Evolutionary conservation across 2,797 vertebrate genomes (phyloP).

Genomic region (Antrozous pallidus): DNA sequence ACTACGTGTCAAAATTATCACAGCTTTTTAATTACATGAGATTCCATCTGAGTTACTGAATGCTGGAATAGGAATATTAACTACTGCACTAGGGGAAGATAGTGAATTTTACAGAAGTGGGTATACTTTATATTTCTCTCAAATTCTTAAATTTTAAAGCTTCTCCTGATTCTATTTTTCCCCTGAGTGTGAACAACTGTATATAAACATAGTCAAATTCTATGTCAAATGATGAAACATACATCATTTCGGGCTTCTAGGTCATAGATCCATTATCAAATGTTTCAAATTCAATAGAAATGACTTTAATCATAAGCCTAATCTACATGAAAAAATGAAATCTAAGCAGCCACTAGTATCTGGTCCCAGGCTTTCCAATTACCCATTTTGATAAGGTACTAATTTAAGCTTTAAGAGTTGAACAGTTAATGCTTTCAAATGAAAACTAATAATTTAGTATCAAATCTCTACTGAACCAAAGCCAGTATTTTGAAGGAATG

Average conservation of each 20-base stretch:
- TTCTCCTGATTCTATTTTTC: not conserved
- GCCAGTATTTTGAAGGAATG: not conserved
- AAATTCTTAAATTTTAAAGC: not conserved
- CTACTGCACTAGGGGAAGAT: accelerated
- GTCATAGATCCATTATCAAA: not conserved
- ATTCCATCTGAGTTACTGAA: not conserved
- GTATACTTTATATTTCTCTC: not conserved
- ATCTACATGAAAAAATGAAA: not conserved
- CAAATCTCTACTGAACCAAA: not conserved
- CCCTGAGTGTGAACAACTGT: not conserved
- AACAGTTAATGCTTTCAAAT: not conserved
- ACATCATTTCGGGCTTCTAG: not conserved
- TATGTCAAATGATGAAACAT: not conserved
- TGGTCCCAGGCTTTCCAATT: not conserved
- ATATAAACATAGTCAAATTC: not conserved
- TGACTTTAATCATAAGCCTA: not conserved
- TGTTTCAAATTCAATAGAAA: not conserved
- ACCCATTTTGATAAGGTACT: not conserved
- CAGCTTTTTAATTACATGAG: not conserved
- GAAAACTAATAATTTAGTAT: not conserved
- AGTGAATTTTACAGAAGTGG: not conserved
- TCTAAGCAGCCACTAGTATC: not conserved
- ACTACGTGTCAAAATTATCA: not conserved
- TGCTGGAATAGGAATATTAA: not conserved
- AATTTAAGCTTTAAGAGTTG: not conserved